phyloP scores from a whole-genome alignment of 2,888 invertebrate genomes.

The Cabera pusaria region DNA sequence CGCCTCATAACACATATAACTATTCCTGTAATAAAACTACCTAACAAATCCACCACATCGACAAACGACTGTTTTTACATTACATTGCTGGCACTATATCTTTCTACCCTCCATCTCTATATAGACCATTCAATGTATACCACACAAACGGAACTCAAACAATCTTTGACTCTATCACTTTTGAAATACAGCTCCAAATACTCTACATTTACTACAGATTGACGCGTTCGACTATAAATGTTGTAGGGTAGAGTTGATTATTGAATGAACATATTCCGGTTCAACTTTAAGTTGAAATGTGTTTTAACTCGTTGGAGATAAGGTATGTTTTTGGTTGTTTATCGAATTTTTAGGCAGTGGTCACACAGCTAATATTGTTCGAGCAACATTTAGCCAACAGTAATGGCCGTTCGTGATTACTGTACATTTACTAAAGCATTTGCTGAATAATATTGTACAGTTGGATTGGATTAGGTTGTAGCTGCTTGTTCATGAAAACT shows the following conservation, averaged over 20 bases:
- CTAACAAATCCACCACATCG: constrained; percentile 1
- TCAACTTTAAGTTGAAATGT: constrained; percentile 17
- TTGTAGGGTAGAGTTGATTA: constrained; percentile 16
- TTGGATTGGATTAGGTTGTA: too few relatives aligned
- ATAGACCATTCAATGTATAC: constrained; percentile 27
- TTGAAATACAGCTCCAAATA: constrained; percentile 9
- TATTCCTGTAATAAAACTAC: too few relatives aligned
- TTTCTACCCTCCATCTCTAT: constrained; percentile 12
- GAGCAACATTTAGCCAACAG: constrained; percentile 26
- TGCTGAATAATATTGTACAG: constrained; percentile 29
- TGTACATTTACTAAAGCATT: too few relatives aligned
- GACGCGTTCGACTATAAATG: constrained; percentile 11
- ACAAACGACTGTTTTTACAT: constrained; percentile 9
- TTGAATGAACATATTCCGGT: constrained; percentile 1
- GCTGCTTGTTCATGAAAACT: too few relatives aligned
- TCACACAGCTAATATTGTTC: constrained; percentile 16
- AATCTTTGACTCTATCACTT: background rate
- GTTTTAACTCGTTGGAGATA: constrained; percentile 29
- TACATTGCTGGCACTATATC: constrained; percentile 20
- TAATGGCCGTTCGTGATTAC: constrained; percentile 28
- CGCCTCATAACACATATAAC: too few relatives aligned
- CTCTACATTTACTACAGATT: constrained; percentile 5
- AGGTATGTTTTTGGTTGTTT: constrained; percentile 36
- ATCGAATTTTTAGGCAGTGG: constrained; percentile 34
- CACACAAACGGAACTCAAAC: background rate